These are phyloP conservation scores for Apotomis betuletana DNA, from an alignment of 2,888 invertebrate species.

Conservation along the genomic window DNA sequence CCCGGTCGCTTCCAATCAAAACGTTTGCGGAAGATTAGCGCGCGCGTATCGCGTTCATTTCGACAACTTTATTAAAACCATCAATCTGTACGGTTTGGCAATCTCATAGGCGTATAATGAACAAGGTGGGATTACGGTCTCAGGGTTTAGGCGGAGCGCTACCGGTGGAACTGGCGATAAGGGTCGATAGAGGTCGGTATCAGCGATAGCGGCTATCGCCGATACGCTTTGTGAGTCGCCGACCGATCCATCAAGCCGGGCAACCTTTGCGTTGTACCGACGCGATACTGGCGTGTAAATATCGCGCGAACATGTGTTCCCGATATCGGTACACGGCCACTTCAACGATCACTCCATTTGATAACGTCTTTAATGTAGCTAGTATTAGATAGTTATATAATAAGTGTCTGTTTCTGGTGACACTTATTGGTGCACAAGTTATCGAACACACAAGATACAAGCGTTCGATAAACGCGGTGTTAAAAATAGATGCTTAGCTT, in stretches of 20 bases:
- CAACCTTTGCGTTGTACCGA: constrained; percentile 76
- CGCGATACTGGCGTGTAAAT: constrained; percentile 66
- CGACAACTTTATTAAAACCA: constrained; percentile 60
- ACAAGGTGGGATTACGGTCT: constrained; percentile 71
- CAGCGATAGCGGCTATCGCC: constrained; percentile 69
- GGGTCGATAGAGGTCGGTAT: constrained; percentile 53
- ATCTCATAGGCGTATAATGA: constrained; percentile 74
- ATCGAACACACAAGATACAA: constrained; percentile 16
- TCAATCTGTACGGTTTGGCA: constrained; percentile 62
- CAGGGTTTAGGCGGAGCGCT: constrained; percentile 57
- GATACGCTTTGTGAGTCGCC: constrained; percentile 79
- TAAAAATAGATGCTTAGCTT: background rate
- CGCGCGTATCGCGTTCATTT: constrained; percentile 43
- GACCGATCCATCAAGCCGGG: constrained; percentile 76
- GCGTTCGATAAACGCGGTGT: background rate
- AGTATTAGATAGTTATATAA: constrained; percentile 55
- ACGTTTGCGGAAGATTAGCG: constrained; percentile 44
- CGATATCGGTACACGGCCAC: constrained; percentile 75
- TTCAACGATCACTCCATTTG: constrained; percentile 67
- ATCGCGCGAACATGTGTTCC: constrained; percentile 75
- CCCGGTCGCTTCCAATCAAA: constrained; percentile 38
- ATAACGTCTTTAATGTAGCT: constrained; percentile 73
- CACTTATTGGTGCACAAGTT: constrained; percentile 51
- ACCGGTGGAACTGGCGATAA: constrained; percentile 51
- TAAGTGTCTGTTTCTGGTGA: constrained; percentile 52